Evolutionary conservation across 2,113 vertebrate genomes (phyloP).

Genomic region (Naja naja): DNA sequence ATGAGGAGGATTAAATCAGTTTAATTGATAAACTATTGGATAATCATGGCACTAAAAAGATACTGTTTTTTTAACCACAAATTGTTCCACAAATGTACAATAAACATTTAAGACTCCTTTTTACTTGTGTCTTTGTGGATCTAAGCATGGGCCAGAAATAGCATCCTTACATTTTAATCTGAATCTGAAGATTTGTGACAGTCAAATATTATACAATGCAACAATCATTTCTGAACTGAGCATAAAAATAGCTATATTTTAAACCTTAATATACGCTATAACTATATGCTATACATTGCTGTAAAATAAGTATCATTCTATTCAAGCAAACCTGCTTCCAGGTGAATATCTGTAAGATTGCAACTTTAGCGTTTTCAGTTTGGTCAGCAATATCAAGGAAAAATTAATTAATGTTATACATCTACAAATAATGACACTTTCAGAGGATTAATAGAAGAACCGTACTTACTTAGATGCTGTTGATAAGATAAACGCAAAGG

Average conservation of each 20-base stretch:
- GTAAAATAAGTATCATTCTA: neutral
- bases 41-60: neutral
- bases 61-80: neutral
- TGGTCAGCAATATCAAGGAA: constrained; percentile 52
- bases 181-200: neutral
- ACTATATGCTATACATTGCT: neutral
- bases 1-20: neutral
- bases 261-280: neutral
- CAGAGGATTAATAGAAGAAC: constrained; percentile 58
- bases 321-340: neutral
- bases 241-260: neutral
- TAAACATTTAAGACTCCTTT: neutral
- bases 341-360: neutral
- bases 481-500: constrained; percentile 55
- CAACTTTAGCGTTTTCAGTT: constrained; percentile 48
- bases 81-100: neutral
- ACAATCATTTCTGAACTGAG: neutral
- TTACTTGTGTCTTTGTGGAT: neutral
- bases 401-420: constrained; percentile 60
- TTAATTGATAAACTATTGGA: neutral
- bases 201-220: neutral
- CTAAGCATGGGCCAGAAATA: neutral
- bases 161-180: neutral
- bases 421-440: neutral
- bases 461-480: constrained; percentile 47